A percentile compares a stretch with the other conserved stretches of the same genome.
phyloP scores from a whole-genome alignment of 2,797 vertebrate species.

The Gymnothorax javanicus region DNA sequence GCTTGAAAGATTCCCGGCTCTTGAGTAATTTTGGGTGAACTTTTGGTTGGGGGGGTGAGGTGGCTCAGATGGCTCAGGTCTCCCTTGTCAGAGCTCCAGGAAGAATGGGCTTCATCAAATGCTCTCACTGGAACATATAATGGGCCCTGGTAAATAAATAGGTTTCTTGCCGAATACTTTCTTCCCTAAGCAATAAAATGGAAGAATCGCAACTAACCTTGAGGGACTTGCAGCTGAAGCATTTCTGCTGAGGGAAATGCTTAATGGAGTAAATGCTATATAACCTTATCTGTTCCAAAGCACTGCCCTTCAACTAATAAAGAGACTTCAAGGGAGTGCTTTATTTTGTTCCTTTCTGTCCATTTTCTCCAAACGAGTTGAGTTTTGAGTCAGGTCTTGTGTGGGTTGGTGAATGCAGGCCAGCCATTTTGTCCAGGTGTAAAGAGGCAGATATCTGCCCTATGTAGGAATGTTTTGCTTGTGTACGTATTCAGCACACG shows the following conservation, averaged over 20 bases:
- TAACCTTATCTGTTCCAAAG: background rate
- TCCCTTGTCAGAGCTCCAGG: background rate
- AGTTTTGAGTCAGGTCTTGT: background rate
- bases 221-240: background rate
- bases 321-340: background rate
- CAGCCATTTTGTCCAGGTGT: background rate
- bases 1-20: background rate
- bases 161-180: background rate
- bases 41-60: background rate
- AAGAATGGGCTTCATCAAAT: background rate
- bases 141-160: background rate
- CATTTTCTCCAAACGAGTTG: background rate
- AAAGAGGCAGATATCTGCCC: background rate
- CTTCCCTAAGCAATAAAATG: background rate
- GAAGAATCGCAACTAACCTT: background rate
- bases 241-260: background rate
- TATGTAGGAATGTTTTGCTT: background rate
- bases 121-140: background rate
- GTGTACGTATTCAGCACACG: background rate
- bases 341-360: background rate
- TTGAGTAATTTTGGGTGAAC: background rate
- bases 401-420: background rate
- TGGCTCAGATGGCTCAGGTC: background rate
- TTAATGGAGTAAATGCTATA: background rate
- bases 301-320: background rate